Conservation (phyloP, 2,888 invertebrate species). For the Dichetophora obliterata region DNA sequence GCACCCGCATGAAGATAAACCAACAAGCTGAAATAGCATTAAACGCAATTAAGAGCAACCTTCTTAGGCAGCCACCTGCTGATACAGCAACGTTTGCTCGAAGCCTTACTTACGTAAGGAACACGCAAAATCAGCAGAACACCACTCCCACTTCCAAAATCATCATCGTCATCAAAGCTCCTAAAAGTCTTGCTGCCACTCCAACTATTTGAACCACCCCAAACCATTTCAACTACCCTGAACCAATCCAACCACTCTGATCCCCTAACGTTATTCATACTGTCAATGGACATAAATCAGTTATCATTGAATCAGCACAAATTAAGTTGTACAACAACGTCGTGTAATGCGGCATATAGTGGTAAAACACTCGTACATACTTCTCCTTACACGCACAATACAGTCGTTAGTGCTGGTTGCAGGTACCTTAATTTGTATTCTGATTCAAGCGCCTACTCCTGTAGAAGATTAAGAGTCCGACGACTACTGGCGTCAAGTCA, state of each 20-base stretch:
- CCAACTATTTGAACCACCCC: not conserved
- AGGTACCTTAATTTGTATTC: too few species aligned
- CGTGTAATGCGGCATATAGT: not conserved
- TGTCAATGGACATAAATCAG: constrained; percentile 23
- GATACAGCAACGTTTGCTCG: not conserved
- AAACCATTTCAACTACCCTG: not conserved
- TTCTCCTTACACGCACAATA: too few species aligned
- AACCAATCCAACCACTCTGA: not conserved
- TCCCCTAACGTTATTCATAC: not conserved
- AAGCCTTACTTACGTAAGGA: not conserved
- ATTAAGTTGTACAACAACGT: constrained; percentile 35
- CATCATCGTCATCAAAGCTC: not conserved
- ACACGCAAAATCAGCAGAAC: not conserved
- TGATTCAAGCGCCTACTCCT: too few species aligned
- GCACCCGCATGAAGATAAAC: not conserved
- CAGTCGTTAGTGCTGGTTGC: too few species aligned
- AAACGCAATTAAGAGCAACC: constrained; percentile 7
- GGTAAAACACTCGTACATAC: too few species aligned
- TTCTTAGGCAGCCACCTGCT: not conserved
- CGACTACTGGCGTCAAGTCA: too few species aligned
- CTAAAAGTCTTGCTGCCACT: not conserved
- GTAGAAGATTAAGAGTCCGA: too few species aligned
- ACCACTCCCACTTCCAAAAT: not conserved
- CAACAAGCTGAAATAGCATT: constrained; percentile 2
- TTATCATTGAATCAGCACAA: constrained; percentile 42